A percentile compares a stretch with the other conserved stretches of the same genome.
These are phyloP conservation scores for Hypomesus transpacificus DNA, from an alignment of 2,113 vertebrate species.

Conservation along the genomic window DNA sequence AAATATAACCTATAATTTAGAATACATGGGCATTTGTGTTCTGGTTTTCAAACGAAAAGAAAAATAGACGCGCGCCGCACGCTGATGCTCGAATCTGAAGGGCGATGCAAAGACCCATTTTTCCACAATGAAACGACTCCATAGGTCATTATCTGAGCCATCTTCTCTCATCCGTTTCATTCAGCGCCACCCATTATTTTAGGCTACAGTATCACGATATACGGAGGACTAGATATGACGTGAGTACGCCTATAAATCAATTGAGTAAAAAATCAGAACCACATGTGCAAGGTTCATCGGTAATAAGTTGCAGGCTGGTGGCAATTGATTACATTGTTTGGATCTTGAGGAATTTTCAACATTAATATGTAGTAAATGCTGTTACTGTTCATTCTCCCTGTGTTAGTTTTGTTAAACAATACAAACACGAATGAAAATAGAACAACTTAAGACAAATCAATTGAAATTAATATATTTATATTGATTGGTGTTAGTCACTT, in stretches of 20 bases:
- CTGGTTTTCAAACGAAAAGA: neutral
- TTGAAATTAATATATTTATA: too few species aligned
- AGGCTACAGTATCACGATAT: constrained; percentile 3
- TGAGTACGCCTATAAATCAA: too few species aligned
- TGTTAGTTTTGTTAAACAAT: neutral
- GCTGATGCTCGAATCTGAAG: neutral
- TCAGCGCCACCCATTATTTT: constrained; percentile 9
- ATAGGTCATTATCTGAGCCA: constrained; percentile 21
- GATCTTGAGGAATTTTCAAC: too few species aligned
- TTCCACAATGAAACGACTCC: constrained; percentile 2
- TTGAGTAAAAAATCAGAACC: neutral
- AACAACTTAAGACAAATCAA: too few species aligned
- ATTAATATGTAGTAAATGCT: too few species aligned
- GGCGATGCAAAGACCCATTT: constrained; percentile 4
- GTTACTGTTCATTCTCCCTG: too few species aligned
- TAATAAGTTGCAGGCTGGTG: too few species aligned
- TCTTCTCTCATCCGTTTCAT: constrained; percentile 7
- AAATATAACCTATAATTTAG: neutral
- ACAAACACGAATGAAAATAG: too few species aligned
- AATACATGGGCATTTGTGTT: neutral
- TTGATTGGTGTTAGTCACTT: neutral
- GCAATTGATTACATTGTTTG: too few species aligned
- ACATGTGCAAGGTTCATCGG: neutral
- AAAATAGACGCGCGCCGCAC: neutral
- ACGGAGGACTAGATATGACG: neutral